Percentiles rank a stretch among this genome's conserved stretches.
Evolutionary conservation across 2,888 invertebrate genomes (phyloP).

Genomic region (Orgyia antiqua): DNA sequence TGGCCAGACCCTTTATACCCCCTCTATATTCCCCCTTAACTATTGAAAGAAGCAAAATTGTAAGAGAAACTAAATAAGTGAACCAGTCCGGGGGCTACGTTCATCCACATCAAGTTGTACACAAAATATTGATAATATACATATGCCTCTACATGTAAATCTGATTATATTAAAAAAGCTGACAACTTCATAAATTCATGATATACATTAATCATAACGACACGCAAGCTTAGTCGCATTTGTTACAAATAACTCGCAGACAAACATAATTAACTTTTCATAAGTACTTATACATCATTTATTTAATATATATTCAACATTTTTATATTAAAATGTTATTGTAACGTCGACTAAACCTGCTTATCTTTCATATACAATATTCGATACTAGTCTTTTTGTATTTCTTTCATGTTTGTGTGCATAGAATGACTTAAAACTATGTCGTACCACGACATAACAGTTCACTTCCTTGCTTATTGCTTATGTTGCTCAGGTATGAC

Average conservation of each 20-base stretch:
- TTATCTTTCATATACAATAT: slow-evolving; percentile 4
- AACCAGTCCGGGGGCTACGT: slow-evolving; percentile 35
- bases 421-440: neutral
- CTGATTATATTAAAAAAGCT: slow-evolving; percentile 71
- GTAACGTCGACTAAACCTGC: slow-evolving; percentile 11
- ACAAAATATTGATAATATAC: slow-evolving; percentile 63
- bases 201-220: slow-evolving; percentile 60
- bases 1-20: slow-evolving; percentile 3
- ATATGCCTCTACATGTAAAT: slow-evolving; percentile 54
- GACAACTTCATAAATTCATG: slow-evolving; percentile 67
- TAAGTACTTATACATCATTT: no score
- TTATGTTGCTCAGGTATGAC: slow-evolving; percentile 17
- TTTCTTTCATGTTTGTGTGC: neutral
- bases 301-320: no score
- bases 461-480: no score
- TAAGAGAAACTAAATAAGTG: no score
- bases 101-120: slow-evolving; percentile 56
- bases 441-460: no score
- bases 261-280: no score
- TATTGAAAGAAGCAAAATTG: slow-evolving; percentile 18
- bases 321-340: no score
- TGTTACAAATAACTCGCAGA: slow-evolving; percentile 28
- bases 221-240: slow-evolving; percentile 25
- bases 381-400: neutral
- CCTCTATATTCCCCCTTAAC: slow-evolving; percentile 21